Evolutionary conservation across 1,140 invertebrate species (phyloP), one percentile per base, ranked within the genome.

Genomic region (Drosophila rufa): DNA sequence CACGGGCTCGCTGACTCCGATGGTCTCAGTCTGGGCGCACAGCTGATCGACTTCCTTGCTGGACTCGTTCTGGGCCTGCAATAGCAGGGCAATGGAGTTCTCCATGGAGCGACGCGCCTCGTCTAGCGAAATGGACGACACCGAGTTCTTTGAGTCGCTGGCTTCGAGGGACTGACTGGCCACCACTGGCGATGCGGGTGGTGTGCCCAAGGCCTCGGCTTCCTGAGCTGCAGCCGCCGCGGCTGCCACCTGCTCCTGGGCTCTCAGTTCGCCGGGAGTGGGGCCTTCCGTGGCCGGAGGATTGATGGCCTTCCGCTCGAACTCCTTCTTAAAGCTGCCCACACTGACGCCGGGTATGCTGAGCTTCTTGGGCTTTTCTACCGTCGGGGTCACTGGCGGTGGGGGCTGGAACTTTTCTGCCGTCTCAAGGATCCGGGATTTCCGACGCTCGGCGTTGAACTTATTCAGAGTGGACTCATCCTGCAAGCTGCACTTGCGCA

Each of bases 331-430:
- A 59, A 96, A 96, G 86, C 96, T 97, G 61, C 96, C 96, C 3
- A 97, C 97, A 89, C 96, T 97, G 14, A 97, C 96, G 30, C 95
- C 96, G 15, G 96, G 96, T 86, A 97, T 96, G 73, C 96, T 95
- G 2, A 92, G 94, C 85, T 97, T 97, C 90, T 97, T 97, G 15
- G 96, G 95, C 91, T 97, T 97, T 36, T 96, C 92, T 19, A 79
- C 80, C 14, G 83, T 71, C 17, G 93, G 79, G 2, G 46, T 36
- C 3, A 40, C 43, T 8, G 70, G 45, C 5, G 62, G 66, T 4
- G 92, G 92, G 2, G 93, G 93, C 82, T 95, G 95, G 82, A 96
- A 95, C 87, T 96, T 96, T 84, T 96, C 95, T 0, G 95, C 95
- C 4, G 95, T 95, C 83, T 96, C 96, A 62, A 96, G 95, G 53